phyloP scores from a whole-genome alignment of 2,113 vertebrate species.

The Equus przewalskii region DNA sequence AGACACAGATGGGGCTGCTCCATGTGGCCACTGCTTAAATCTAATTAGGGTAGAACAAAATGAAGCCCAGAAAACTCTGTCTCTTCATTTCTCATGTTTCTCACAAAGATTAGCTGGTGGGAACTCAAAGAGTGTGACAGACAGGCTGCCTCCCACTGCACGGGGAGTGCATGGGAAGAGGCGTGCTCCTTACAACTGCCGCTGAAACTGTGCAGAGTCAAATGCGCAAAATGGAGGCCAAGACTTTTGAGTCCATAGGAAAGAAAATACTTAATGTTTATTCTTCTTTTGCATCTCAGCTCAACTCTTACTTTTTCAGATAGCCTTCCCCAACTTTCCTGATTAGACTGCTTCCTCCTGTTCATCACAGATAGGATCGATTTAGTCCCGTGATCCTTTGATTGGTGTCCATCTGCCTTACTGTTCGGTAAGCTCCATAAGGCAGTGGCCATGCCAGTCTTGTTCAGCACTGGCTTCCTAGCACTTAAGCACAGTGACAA shows the following conservation, averaged over 20 bases:
- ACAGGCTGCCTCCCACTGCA: background rate
- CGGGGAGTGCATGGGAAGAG: background rate
- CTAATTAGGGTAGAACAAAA: conserved; percentile 5
- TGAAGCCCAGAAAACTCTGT: background rate
- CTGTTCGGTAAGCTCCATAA: background rate
- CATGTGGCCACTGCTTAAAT: background rate
- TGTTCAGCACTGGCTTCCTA: background rate
- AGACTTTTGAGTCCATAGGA: background rate
- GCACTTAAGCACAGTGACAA: background rate
- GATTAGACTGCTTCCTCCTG: background rate
- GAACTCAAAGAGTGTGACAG: background rate
- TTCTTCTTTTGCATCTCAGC: background rate
- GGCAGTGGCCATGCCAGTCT: fast-evolving
- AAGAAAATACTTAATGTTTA: background rate
- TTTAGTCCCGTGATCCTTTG: background rate
- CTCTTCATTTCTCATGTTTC: background rate
- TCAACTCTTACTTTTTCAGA: background rate
- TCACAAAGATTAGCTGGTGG: background rate
- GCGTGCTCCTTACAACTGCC: background rate
- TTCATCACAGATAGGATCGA: background rate
- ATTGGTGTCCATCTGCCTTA: background rate
- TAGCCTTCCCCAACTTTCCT: background rate
- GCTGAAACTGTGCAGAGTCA: background rate
- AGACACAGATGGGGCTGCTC: background rate
- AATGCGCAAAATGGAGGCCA: background rate